Evolutionary conservation across 2,888 invertebrate genomes (phyloP).

Genomic region (Hedya salicella): DNA sequence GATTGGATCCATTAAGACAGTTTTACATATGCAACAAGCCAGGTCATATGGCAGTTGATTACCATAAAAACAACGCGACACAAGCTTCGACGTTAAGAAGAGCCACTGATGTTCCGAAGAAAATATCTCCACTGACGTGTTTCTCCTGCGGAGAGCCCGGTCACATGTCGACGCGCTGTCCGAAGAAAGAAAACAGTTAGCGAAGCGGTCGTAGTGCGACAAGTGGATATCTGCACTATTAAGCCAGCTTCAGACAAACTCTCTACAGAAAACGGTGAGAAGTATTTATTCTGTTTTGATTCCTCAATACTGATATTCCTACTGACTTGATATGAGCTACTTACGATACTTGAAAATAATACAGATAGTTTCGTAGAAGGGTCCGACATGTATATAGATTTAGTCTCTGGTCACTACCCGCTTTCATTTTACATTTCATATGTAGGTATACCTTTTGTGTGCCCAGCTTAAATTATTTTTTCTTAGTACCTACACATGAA

Average conservation of each 20-base stretch:
- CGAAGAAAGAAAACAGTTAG: conserved; percentile 1
- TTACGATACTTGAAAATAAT: too few species aligned
- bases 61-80: neutral
- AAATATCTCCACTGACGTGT: neutral
- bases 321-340: too few species aligned
- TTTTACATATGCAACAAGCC: conserved; percentile 1
- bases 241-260: conserved; percentile 26
- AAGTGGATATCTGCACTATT: neutral
- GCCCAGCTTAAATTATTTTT: too few species aligned
- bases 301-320: too few species aligned
- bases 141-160: neutral
- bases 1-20: neutral
- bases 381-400: too few species aligned
- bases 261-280: conserved; percentile 37
- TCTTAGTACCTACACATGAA: too few species aligned
- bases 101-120: neutral
- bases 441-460: too few species aligned
- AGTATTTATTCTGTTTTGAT: conserved; percentile 40
- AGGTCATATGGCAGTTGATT: neutral
- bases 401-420: too few species aligned
- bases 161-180: neutral
- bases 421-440: too few species aligned
- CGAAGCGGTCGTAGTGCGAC: neutral
- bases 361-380: too few species aligned
- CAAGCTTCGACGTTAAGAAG: neutral